Conservation (phyloP, 1,140 invertebrate species). For the Drosophila tropicalis region DNA sequence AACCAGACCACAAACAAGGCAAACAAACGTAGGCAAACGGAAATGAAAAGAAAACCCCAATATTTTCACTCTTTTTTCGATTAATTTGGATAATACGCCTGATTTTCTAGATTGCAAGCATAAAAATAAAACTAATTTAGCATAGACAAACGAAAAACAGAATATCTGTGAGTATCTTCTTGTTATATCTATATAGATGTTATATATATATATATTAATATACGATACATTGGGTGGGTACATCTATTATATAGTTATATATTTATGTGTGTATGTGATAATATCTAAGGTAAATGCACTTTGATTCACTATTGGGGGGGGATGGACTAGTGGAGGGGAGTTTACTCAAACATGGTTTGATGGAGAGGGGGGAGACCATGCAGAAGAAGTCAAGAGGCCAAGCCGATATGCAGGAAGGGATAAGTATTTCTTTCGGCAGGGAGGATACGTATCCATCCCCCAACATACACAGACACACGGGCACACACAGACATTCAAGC, state of each 20-base stretch:
- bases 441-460: constrained; percentile 20
- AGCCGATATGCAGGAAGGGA: constrained; percentile 27
- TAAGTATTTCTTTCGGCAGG: background rate
- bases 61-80: background rate
- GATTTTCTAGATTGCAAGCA: constrained; percentile 53
- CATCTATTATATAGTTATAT: constrained; percentile 17
- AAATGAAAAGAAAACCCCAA: background rate
- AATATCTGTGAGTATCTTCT: constrained; percentile 44
- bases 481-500: constrained; percentile 16
- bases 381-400: constrained; percentile 42
- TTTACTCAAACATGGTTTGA: background rate
- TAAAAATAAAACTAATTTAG: constrained; percentile 47
- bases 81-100: background rate
- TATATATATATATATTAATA: background rate
- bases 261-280: constrained; percentile 26
- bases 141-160: constrained; percentile 50
- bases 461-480: constrained; percentile 31
- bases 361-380: constrained; percentile 41
- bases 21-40: background rate
- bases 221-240: constrained; percentile 18
- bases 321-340: background rate
- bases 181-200: constrained; percentile 4
- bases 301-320: background rate
- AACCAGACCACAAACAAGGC: background rate
- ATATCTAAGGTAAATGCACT: constrained; percentile 21